Conservation (phyloP, 2,888 invertebrate genomes). For the Aporophyla lueneburgensis region DNA sequence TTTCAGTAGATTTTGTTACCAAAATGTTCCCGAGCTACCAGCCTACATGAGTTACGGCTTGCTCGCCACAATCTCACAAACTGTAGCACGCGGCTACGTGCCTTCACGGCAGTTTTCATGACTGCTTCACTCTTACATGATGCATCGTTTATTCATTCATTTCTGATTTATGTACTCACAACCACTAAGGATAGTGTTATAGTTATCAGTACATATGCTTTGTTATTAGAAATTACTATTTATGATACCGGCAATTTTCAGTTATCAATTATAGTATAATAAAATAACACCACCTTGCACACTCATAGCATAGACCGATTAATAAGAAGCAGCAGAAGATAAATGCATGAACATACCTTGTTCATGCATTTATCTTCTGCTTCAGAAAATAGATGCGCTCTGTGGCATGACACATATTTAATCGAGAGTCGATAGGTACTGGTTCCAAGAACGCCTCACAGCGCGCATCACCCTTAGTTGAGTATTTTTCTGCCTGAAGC, state of each 20-base stretch:
- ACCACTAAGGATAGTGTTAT: too few relatives aligned
- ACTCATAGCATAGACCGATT: too few relatives aligned
- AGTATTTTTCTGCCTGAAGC: background rate
- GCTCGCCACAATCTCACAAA: slow-evolving; percentile 52
- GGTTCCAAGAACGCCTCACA: background rate
- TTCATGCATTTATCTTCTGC: background rate
- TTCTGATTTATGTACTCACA: background rate
- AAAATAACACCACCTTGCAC: too few relatives aligned
- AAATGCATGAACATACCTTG: too few relatives aligned
- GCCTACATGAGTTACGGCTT: slow-evolving; percentile 58
- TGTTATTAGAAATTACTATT: background rate
- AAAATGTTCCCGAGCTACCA: slow-evolving; percentile 23
- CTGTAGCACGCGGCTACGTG: slow-evolving; percentile 64
- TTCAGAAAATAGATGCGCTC: background rate
- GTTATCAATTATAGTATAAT: too few relatives aligned
- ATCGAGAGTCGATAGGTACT: background rate
- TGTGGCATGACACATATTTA: background rate
- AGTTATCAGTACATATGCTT: background rate
- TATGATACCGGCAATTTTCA: too few relatives aligned
- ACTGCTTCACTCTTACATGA: slow-evolving; percentile 32
- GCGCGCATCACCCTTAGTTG: background rate
- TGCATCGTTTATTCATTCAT: slow-evolving; percentile 20
- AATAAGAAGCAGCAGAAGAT: too few relatives aligned
- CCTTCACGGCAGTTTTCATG: slow-evolving; percentile 54
- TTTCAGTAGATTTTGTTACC: slow-evolving; percentile 5